Percentiles rank a stretch among this genome's conserved stretches.
Conservation (phyloP, 2,888 invertebrate genomes). For the Aethes cnicana region DNA sequence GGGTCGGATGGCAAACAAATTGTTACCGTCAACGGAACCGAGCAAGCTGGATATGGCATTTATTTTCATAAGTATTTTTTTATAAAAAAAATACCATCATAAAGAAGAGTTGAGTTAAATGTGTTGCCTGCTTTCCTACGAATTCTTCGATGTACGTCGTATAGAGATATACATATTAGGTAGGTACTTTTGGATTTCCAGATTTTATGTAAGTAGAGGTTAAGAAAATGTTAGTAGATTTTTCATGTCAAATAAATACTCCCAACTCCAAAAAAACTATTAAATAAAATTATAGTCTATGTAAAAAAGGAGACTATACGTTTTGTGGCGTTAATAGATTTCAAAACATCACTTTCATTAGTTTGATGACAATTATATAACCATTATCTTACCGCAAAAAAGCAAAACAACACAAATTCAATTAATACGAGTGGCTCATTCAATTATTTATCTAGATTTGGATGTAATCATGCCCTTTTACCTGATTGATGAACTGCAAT, state of each 20-base stretch:
- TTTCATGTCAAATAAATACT: no score
- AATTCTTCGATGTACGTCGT: no score
- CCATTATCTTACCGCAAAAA: slow-evolving; percentile 39
- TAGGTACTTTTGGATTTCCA: no score
- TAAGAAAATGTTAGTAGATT: no score
- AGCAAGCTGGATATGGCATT: slow-evolving; percentile 33
- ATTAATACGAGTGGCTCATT: slow-evolving; percentile 73
- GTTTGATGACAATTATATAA: slow-evolving; percentile 22
- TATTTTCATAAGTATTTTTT: background rate
- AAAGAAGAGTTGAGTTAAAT: no score
- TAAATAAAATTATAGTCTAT: no score
- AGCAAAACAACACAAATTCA: slow-evolving; percentile 65
- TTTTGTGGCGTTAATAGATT: background rate
- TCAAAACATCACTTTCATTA: slow-evolving; percentile 22
- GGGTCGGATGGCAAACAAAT: slow-evolving; percentile 65
- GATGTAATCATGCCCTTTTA: slow-evolving; percentile 71
- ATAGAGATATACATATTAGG: no score
- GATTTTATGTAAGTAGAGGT: no score
- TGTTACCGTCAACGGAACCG: slow-evolving; percentile 47
- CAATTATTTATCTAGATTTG: slow-evolving; percentile 77
- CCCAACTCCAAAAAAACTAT: no score
- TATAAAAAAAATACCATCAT: no score
- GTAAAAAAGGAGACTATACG: no score
- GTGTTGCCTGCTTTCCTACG: no score
- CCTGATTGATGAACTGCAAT: slow-evolving; percentile 73